Conservation (phyloP, 2,113 vertebrate species). For the Neolamprologus brichardi region DNA sequence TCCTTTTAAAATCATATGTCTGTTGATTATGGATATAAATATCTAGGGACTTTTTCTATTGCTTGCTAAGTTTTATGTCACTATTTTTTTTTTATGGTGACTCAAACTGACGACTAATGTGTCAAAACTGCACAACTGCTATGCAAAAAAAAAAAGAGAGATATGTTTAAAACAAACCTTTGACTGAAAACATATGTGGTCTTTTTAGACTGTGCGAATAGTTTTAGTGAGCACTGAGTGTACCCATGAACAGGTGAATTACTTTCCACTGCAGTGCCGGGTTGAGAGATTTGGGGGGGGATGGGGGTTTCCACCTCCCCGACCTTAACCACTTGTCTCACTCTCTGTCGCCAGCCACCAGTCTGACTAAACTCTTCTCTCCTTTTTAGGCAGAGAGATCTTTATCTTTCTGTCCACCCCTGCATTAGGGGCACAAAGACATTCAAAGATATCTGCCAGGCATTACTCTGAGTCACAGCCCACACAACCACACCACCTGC, state of each 20-base stretch:
- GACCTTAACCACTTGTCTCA: constrained; percentile 37
- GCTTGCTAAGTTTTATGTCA: background rate
- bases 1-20: background rate
- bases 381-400: constrained; percentile 58
- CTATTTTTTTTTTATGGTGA: constrained; percentile 8
- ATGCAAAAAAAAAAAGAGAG: constrained; percentile 45
- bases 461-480: background rate
- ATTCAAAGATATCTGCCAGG: background rate
- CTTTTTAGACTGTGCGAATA: background rate
- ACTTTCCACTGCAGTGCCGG: background rate
- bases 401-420: constrained; percentile 42
- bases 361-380: constrained; percentile 35
- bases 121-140: constrained; percentile 29
- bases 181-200: background rate
- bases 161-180: background rate
- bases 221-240: background rate
- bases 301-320: background rate
- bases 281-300: background rate
- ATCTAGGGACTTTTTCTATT: background rate
- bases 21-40: background rate
- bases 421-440: constrained; percentile 27
- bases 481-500: constrained; percentile 57
- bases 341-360: constrained; percentile 29
- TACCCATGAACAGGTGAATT: constrained; percentile 14
- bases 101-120: background rate